phyloP scores from a whole-genome alignment of 2,888 invertebrate species.

The Spisula solida region DNA sequence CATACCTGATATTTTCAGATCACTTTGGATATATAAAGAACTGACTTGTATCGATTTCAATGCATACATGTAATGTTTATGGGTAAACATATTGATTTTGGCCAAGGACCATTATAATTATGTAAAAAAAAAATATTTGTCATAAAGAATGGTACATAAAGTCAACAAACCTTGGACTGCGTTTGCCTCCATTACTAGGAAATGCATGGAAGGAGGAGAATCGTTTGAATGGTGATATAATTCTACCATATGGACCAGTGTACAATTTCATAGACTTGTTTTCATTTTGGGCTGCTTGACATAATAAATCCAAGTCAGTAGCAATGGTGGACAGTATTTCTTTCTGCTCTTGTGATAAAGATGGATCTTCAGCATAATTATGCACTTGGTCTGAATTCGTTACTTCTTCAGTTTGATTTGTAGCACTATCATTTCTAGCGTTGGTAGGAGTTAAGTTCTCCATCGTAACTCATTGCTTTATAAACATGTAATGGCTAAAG shows the following conservation, averaged over 20 bases:
- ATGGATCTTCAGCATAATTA: slow-evolving; percentile 21
- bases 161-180: slow-evolving; percentile 64
- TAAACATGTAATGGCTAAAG: background rate
- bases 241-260: slow-evolving; percentile 61
- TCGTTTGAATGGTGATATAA: slow-evolving; percentile 63
- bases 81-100: too few species aligned
- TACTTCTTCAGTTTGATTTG: background rate
- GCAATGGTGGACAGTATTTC: slow-evolving; percentile 63
- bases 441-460: background rate
- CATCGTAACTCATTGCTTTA: background rate
- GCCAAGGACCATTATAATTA: too few species aligned
- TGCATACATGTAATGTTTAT: too few species aligned
- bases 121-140: too few species aligned
- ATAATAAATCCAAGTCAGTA: slow-evolving; percentile 69
- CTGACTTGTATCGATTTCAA: too few species aligned
- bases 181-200: slow-evolving; percentile 62
- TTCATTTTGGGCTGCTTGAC: background rate
- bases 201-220: slow-evolving; percentile 56
- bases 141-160: too few species aligned
- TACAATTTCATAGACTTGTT: slow-evolving; percentile 37
- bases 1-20: too few species aligned
- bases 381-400: background rate
- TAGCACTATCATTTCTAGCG: background rate
- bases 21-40: too few species aligned
- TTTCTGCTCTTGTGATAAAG: slow-evolving; percentile 42